Conservation (phyloP, 30 jellyfish, hydroid and myxozoan genomes). For the Haliclystus octoradiatus region DNA sequence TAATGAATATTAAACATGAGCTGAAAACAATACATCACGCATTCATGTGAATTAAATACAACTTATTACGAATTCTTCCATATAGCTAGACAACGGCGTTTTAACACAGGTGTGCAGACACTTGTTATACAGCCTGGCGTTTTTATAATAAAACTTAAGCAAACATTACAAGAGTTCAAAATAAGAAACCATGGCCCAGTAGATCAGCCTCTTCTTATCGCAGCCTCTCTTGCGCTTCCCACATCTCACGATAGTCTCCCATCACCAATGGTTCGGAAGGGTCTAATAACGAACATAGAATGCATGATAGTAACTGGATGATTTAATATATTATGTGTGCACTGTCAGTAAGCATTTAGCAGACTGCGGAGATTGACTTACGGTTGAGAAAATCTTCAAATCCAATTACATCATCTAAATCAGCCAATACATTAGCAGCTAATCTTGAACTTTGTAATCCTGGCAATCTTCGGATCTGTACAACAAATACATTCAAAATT, state of each 20-base stretch:
- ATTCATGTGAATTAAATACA: background rate
- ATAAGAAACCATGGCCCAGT: background rate
- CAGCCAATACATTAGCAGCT: slow-evolving; percentile 46
- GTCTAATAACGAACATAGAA: slow-evolving; percentile 7
- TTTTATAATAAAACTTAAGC: no score
- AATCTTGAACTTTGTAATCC: slow-evolving; percentile 70
- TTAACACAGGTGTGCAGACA: background rate
- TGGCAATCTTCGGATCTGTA: slow-evolving; percentile 66
- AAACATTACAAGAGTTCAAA: no score
- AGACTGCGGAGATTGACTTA: slow-evolving; percentile 8
- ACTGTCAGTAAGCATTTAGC: slow-evolving; percentile 1
- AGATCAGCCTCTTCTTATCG: background rate
- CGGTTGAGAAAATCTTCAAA: slow-evolving; percentile 76
- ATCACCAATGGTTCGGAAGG: slow-evolving; percentile 13
- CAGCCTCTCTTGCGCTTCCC: slow-evolving; percentile 21
- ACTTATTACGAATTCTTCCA: background rate
- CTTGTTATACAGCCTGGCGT: no score
- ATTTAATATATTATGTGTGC: slow-evolving; percentile 6
- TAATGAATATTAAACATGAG: no score
- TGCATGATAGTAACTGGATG: background rate
- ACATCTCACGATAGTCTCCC: slow-evolving; percentile 16
- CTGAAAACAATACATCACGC: no score
- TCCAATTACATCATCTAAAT: slow-evolving; percentile 35
- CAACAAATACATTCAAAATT: background rate
- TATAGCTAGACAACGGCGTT: background rate